Evolutionary conservation across 2,888 invertebrate species (phyloP), one percentile per base, ranked within the genome.

Genomic region (Drosophila percnosoma): DNA sequence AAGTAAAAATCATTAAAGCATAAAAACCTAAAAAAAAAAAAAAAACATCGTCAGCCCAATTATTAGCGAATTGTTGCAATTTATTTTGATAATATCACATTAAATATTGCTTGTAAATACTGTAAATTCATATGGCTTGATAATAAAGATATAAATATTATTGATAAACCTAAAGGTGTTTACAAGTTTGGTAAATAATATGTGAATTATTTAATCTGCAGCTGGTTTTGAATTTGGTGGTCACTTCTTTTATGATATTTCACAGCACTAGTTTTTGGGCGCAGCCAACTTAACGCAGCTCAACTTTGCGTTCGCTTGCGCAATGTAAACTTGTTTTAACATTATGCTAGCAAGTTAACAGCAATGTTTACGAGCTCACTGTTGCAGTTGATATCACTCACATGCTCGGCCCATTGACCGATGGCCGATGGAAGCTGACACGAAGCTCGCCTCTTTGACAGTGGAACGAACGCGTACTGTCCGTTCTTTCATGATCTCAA

Each of bases 101-200:
- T 75, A 58, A 73, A 65, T 73, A 78, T 68, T 70, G 82, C 85
- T 82, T 85, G 85, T 85, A 85, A 84, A 85, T 82, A 82, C 60
- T 85, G 87, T 89, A 86, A 52, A 89, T 81, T 68, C 6, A 71
- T 66, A 88, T 69, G 72, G 81, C 69, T 86, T 83, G 87, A 52
- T 80, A 84, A 89, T 87, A 84, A 84, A 84, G n/a, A 70, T 60
- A 87, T 82, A 87, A 89, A 88, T 13, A 68, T 61, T 45, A 52
- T 48, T 51, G 18, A 55, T 54, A 58, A 55, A 54, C 40, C 29
- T 42, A 54, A 53, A 10, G 45, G n/a, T 24, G 15, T 45, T 45
- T 4, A 18, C 4, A 21, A 33, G 7, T 21, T 45, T 45, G 8
- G 2, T 13, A 21, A 24, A 29, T 49, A 18, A 49, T 18, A 18